Conservation (phyloP, 1,140 invertebrate genomes). For the Cyphomyrmex costatus region DNA sequence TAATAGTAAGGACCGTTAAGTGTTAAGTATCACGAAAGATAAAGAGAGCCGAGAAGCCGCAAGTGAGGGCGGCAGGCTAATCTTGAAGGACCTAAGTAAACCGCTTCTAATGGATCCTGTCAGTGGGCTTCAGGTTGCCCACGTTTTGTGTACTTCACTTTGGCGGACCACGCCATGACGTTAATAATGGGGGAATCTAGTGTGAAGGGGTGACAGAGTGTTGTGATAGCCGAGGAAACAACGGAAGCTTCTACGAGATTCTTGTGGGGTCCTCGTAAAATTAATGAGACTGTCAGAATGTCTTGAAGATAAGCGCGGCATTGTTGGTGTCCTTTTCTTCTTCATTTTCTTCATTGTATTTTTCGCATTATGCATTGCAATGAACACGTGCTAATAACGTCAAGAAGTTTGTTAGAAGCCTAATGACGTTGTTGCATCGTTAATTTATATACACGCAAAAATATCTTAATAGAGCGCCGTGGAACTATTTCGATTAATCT, state of each 20-base stretch:
- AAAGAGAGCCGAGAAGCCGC: constrained; percentile 32
- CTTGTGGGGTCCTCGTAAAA: constrained; percentile 37
- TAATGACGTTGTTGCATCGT: constrained; percentile 8
- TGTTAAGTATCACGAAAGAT: constrained; percentile 52
- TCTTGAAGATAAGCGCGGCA: constrained; percentile 56
- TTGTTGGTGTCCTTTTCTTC: not conserved
- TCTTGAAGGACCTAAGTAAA: constrained; percentile 78
- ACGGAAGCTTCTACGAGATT: constrained; percentile 18
- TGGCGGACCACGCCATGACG: constrained; percentile 67
- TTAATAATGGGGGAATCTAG: constrained; percentile 77
- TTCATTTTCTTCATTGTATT: not conserved
- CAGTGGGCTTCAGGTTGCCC: constrained; percentile 69
- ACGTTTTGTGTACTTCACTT: constrained; percentile 70
- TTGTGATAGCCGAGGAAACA: constrained; percentile 58
- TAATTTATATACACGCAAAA: not conserved
- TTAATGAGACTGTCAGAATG: constrained; percentile 63
- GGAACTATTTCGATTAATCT: constrained; percentile 27
- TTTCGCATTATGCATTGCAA: not conserved
- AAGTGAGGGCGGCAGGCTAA: constrained; percentile 65
- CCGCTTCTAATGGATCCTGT: constrained; percentile 80
- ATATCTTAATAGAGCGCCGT: not conserved
- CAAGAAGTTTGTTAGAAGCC: not conserved
- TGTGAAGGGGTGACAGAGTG: constrained; percentile 70
- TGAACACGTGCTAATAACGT: constrained; percentile 26
- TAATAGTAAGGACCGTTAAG: constrained; percentile 13